Percentiles rank a stretch among this genome's conserved stretches.
Evolutionary conservation across 2,113 vertebrate species (phyloP).

Genomic region (Scortum barcoo): DNA sequence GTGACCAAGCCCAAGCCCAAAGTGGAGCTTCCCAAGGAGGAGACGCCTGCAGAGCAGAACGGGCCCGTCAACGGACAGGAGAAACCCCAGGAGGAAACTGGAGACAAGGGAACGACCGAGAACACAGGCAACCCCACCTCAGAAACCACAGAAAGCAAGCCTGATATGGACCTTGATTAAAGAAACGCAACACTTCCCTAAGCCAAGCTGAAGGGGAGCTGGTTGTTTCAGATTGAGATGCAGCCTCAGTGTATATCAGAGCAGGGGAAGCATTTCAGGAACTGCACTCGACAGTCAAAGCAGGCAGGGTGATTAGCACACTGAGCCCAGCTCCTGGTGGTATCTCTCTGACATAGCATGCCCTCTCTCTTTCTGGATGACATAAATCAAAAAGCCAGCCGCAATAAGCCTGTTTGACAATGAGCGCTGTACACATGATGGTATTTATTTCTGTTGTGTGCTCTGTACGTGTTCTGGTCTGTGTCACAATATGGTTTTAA

Average conservation of each 20-base stretch:
- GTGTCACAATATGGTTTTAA: conserved; percentile 86
- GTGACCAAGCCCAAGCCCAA: conserved; percentile 96
- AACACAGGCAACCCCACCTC: conserved; percentile 76
- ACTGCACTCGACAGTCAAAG: conserved; percentile 67
- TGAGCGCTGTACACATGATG: conserved; percentile 84
- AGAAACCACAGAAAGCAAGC: conserved; percentile 88
- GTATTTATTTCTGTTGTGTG: conserved; percentile 87
- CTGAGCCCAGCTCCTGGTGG: conserved; percentile 71
- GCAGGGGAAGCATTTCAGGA: conserved; percentile 67
- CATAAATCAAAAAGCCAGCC: conserved; percentile 80
- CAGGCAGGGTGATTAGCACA: conserved; percentile 71
- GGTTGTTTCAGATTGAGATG: conserved; percentile 71
- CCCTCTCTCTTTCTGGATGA: conserved; percentile 78
- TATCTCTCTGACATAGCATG: conserved; percentile 82
- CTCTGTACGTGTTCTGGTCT: conserved; percentile 84
- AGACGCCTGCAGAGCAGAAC: conserved; percentile 91
- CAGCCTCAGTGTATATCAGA: conserved; percentile 70
- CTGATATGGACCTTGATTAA: conserved; percentile 97
- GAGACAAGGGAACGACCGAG: conserved; percentile 72
- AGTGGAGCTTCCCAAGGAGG: conserved; percentile 95
- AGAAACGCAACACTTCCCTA: conserved; percentile 41
- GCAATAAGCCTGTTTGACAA: conserved; percentile 85
- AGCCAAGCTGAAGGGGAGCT: conserved; percentile 60
- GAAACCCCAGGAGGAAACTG: conserved; percentile 74
- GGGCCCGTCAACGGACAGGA: conserved; percentile 92